Percentiles rank a stretch among this genome's conserved stretches.
Evolutionary conservation across 2,888 invertebrate genomes (phyloP).

Genomic region (Megastigmus dorsalis): DNA sequence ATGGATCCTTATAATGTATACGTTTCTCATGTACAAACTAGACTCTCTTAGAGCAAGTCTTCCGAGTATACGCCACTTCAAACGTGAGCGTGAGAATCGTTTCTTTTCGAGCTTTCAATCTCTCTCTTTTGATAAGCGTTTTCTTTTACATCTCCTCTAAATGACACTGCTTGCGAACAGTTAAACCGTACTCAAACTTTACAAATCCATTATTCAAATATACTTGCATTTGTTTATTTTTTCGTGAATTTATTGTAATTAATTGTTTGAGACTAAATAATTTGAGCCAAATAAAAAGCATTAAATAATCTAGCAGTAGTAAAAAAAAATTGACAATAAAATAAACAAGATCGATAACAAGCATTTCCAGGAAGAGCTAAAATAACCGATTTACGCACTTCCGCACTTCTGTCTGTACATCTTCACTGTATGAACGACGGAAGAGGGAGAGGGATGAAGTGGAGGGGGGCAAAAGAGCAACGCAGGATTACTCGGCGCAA

Average conservation of each 20-base stretch:
- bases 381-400: constrained; percentile 21
- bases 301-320: too few species aligned
- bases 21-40: constrained; percentile 54
- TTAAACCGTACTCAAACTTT: too few species aligned
- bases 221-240: too few species aligned
- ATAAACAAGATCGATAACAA: too few species aligned
- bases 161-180: too few species aligned
- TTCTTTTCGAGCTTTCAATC: constrained; percentile 8
- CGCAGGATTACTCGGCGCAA: constrained; percentile 28
- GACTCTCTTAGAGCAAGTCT: constrained; percentile 13
- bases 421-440: too few species aligned
- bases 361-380: constrained; percentile 5
- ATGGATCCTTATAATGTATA: constrained; percentile 45
- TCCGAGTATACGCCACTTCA: constrained; percentile 34
- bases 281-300: too few species aligned
- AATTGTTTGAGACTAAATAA: too few species aligned
- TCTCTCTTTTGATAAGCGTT: constrained; percentile 1
- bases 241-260: too few species aligned
- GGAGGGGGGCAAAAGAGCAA: neutral
- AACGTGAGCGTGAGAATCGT: constrained; percentile 32
- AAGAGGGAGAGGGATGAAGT: neutral
- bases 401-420: neutral
- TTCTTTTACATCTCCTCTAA: too few species aligned
- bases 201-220: too few species aligned
- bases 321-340: too few species aligned